These are phyloP conservation scores for Origma solitaria DNA, from an alignment of 2,113 vertebrate genomes.

Conservation along the genomic window DNA sequence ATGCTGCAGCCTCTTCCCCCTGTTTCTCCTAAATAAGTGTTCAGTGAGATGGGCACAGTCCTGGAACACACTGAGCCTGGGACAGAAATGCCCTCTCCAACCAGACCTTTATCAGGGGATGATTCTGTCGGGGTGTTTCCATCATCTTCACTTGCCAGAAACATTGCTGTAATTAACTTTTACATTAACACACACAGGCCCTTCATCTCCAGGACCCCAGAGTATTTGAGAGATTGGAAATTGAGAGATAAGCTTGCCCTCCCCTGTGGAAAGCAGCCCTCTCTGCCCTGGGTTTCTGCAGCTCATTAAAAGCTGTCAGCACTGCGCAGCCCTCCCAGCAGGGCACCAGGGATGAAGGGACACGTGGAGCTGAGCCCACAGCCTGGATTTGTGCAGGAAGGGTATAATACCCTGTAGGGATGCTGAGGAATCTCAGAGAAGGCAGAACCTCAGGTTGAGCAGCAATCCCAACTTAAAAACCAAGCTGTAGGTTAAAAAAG, in stretches of 20 bases:
- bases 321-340: neutral
- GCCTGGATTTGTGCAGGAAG: neutral
- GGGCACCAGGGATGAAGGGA: neutral
- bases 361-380: neutral
- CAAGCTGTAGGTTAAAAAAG: neutral
- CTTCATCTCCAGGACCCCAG: neutral
- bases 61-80: neutral
- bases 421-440: neutral
- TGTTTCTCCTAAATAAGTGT: neutral
- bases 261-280: neutral
- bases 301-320: conserved; percentile 52
- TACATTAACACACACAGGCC: neutral
- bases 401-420: rapidly evolving
- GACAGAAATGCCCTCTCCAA: neutral
- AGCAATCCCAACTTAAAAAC: neutral
- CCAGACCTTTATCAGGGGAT: neutral
- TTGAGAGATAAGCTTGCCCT: conserved; percentile 21
- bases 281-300: conserved; percentile 33
- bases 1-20: neutral
- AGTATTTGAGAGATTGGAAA: conserved; percentile 15
- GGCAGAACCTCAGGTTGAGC: neutral
- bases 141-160: neutral
- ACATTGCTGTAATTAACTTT: neutral
- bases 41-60: neutral
- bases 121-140: neutral